These are phyloP conservation scores for Etheostoma spectabile DNA, from an alignment of 2,113 vertebrate genomes.

Conservation along the genomic window DNA sequence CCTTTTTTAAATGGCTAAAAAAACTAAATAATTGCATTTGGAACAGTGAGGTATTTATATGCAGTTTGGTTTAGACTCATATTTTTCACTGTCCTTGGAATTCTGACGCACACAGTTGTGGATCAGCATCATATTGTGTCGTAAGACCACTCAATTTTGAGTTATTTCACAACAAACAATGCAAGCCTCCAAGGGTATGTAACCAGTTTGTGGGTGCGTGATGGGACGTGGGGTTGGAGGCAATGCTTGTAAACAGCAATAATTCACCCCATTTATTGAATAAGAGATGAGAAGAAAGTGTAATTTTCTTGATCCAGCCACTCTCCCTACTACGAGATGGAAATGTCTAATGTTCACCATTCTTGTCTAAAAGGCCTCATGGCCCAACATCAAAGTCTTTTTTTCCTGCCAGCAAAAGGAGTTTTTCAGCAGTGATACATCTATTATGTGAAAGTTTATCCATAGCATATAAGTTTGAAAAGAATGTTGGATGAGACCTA, in stretches of 20 bases:
- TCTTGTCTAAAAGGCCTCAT: slow-evolving; percentile 50
- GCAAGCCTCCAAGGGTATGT: slow-evolving; percentile 29
- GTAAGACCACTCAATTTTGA: slow-evolving; percentile 42
- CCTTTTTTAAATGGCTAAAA: neutral
- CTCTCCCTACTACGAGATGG: slow-evolving; percentile 31
- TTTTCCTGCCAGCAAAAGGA: slow-evolving; percentile 39
- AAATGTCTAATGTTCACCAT: slow-evolving; percentile 58
- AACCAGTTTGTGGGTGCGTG: neutral
- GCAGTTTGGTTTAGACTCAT: neutral
- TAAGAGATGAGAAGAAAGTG: slow-evolving; percentile 53
- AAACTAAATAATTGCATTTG: neutral
- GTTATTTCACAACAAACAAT: slow-evolving; percentile 46
- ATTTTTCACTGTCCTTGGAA: slow-evolving; percentile 33
- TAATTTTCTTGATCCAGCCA: slow-evolving; percentile 49
- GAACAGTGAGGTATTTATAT: slow-evolving; percentile 6
- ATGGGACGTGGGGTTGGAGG: slow-evolving; percentile 27
- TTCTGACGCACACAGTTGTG: slow-evolving; percentile 3
- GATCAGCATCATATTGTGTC: slow-evolving; percentile 33
- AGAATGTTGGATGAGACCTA: slow-evolving; percentile 35
- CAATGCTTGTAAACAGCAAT: slow-evolving; percentile 67
- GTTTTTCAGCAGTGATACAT: slow-evolving; percentile 28
- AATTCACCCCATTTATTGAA: slow-evolving; percentile 74
- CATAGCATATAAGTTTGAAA: slow-evolving; percentile 31
- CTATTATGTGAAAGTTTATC: slow-evolving; percentile 36
- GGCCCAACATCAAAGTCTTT: slow-evolving; percentile 34